These are phyloP conservation scores for Felis chaus DNA, from an alignment of 2,113 vertebrate genomes.

Conservation along the genomic window DNA sequence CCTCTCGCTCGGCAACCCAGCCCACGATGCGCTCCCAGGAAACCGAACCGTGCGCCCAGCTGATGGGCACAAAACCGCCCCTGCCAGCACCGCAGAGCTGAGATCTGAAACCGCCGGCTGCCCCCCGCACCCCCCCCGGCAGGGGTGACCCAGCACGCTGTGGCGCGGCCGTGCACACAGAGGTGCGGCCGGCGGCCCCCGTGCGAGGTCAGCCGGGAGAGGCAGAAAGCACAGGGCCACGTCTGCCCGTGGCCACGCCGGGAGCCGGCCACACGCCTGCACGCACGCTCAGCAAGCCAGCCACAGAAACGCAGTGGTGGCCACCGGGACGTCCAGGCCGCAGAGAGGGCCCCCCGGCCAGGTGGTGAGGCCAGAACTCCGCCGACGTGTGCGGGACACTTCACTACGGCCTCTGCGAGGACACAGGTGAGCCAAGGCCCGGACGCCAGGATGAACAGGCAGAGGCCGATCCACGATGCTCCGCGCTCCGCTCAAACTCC, in stretches of 20 bases:
- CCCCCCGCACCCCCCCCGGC: too few relatives aligned
- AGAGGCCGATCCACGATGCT: background rate
- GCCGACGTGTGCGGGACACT: background rate
- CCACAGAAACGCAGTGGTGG: background rate
- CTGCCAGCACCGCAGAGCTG: too few relatives aligned
- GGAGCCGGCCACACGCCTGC: rapidly evolving
- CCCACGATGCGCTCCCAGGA: background rate
- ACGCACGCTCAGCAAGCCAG: background rate
- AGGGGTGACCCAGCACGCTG: too few relatives aligned
- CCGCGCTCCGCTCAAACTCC: background rate
- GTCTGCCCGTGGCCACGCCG: too few relatives aligned
- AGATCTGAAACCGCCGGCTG: background rate
- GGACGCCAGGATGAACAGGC: background rate
- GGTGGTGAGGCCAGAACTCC: background rate
- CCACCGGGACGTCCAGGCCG: background rate
- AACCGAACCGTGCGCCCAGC: background rate
- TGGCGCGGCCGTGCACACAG: too few relatives aligned
- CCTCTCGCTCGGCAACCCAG: background rate
- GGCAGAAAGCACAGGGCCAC: background rate
- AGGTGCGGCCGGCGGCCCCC: too few relatives aligned
- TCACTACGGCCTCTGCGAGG: background rate
- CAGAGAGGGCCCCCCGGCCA: background rate
- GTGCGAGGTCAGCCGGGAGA: background rate
- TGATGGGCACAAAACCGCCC: too few relatives aligned
- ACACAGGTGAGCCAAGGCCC: background rate